phyloP scores from a whole-genome alignment of 35 echinoderm and acorn worm species.

The Ophiothrix spiculata region DNA sequence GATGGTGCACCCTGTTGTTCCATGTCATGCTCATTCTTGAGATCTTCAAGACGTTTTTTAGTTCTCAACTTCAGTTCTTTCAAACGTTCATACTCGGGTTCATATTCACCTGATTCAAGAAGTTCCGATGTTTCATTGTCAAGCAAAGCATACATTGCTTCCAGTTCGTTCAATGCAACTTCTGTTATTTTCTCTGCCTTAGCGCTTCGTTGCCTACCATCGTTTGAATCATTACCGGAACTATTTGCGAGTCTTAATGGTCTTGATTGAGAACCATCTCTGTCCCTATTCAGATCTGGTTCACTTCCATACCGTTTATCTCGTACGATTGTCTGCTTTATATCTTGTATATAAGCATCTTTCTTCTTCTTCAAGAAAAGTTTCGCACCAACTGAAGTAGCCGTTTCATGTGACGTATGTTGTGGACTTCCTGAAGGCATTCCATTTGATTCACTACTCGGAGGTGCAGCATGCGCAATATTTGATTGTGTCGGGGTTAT shows the following conservation, averaged over 20 bases:
- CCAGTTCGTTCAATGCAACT: conserved; percentile 39
- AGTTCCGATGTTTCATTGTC: conserved; percentile 49
- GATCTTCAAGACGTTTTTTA: neutral
- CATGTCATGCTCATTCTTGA: neutral
- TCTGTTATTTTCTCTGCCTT: conserved; percentile 10
- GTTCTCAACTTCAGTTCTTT: neutral
- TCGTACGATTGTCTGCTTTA: conserved; percentile 5
- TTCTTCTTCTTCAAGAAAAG: conserved; percentile 31
- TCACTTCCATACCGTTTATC: conserved; percentile 21
- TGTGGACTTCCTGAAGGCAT: neutral
- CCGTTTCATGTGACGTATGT: neutral
- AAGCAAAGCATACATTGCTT: conserved; percentile 39
- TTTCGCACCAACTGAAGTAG: conserved; percentile 27
- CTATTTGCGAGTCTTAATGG: neutral
- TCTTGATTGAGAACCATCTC: conserved; percentile 4
- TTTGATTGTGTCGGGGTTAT: neutral
- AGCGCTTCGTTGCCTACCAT: neutral
- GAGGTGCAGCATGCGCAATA: neutral
- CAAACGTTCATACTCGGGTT: neutral
- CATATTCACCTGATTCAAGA: neutral
- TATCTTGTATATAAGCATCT: conserved; percentile 6
- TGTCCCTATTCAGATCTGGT: neutral
- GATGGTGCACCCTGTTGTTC: neutral
- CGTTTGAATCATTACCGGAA: neutral
- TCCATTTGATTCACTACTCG: neutral